Base-by-base conservation (phyloP, 2,888 invertebrate genomes). In the Fragum whitleyi region DNA sequence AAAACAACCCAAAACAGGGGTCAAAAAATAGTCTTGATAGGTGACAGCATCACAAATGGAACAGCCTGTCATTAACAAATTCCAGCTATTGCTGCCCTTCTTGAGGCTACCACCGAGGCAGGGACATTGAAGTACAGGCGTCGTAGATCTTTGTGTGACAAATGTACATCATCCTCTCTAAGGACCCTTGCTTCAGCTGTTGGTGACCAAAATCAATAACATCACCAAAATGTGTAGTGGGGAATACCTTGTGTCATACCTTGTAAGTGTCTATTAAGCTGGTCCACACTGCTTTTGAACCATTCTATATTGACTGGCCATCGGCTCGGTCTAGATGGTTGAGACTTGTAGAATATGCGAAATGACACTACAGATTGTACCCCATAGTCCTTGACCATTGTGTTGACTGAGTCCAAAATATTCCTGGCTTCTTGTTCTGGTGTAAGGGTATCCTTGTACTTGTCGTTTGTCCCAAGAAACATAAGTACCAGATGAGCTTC, bases 381-480 rank as follows among this genome's bases (percentile, higher is more conserved):
- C 29, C 28, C n/a, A 21, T 14, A 32, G 7, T 36, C 36, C 3
- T 67, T 21, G n/a, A 9, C 14, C 42, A 67, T 6, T 26, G 23
- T n/a, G 19, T 21, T 2, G 14, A 19, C 21, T 23, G 42, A 67
- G 19, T 67, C 23, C 23, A 23, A 7, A 23, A 67, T 42, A 42
- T 39, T 9, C 14, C 21, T 14, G 9, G 47, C 42, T 2, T 14
- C 47, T 6, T 5, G 3, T 7, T 36, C 42, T 9, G 42, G 39
- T 1, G 67, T 67, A 1, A 21, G 9, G 19, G 14, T 14, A 11
- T 6, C 16, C 9, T 23, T 42, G 26, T 67, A 67, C 2, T 42
- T 19, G 42, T 67, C 67, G 26, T 67, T 67, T 42, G 67, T 67
- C 14, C 67, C 67, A 14, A 67, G 14, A 5, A 67, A 16, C 26